Evolutionary conservation across 1,140 invertebrate species (phyloP), one percentile per base, ranked within the genome.

Genomic region (Drosophila baimaii): DNA sequence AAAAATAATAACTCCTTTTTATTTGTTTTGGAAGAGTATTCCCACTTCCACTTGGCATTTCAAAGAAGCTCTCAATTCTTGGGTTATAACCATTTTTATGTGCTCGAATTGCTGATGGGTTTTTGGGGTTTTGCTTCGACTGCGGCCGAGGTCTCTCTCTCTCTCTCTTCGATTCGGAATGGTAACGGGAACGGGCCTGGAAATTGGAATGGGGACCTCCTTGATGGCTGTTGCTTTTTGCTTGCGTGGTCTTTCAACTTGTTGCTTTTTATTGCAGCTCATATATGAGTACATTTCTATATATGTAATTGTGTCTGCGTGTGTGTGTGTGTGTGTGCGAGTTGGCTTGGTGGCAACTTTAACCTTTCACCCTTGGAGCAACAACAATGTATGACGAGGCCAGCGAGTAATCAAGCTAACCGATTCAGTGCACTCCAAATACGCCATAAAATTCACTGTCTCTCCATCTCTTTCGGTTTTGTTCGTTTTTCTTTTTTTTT

Each of bases 351-450:
- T 27, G 41, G 52, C 46, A 70, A 70, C 61, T 76, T 70, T 64
- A 86, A 79, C 82, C 83, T 79, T 79, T 82, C 55, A 69, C 70
- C 75, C 74, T 71, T 77, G 65, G 62, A 57, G 64, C 63, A 69
- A 46, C 59, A 81, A 74, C 69, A 78, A 70, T 70, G 61, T 81
- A 58, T 46, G 61, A 62, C 71, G 55, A 57, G 77, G 68, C 58
- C 58, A 77, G 21, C 51, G 51, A 77, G 74, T 88, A 82, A 85
- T 88, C 82, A 82, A 72, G 70, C 65, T 62, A 82, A 88, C 63
- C 83, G 79, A 82, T 85, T 86, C 85, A 79, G 51, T 82, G 65
- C 82, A 86, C 77, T 85, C 51, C 52, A 76, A 86, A 79, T 74
- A 75, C 51, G 56, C 44, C 80, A 27, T 64, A 47, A 33, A 39